Evolutionary conservation across 2,797 vertebrate genomes (phyloP).

Genomic region (Microcaecilia unicolor): DNA sequence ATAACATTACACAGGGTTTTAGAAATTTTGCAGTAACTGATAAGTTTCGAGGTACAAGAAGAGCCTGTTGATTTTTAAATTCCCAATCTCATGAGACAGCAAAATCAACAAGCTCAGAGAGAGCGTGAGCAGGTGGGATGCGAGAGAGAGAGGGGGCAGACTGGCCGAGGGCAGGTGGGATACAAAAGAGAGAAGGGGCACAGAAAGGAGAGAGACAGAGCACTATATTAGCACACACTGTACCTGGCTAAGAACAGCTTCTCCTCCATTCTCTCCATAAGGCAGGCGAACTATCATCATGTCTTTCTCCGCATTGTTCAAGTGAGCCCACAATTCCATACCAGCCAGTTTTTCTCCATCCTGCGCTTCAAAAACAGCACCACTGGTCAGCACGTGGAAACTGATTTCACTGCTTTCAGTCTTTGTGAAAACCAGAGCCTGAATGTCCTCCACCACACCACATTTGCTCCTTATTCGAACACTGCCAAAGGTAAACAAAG

Average conservation of each 20-base stretch:
- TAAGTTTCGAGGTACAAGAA: too few relatives aligned
- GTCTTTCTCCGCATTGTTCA: constrained; percentile 50
- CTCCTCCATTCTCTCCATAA: constrained; percentile 60
- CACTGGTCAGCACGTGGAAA: constrained; percentile 60
- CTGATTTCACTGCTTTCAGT: constrained; percentile 51
- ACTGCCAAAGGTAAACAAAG: constrained; percentile 60
- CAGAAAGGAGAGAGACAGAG: too few relatives aligned
- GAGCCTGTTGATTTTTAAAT: too few relatives aligned
- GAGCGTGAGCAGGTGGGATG: too few relatives aligned
- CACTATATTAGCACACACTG: too few relatives aligned
- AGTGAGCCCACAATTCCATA: constrained; percentile 50
- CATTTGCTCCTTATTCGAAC: constrained; percentile 45
- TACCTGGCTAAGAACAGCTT: constrained; percentile 91
- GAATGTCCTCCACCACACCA: constrained; percentile 28
- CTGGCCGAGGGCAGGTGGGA: too few relatives aligned
- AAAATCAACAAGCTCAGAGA: too few relatives aligned
- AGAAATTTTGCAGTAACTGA: too few relatives aligned
- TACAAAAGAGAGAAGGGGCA: too few relatives aligned
- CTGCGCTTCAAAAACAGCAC: constrained; percentile 44
- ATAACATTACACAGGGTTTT: too few relatives aligned
- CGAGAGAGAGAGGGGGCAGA: too few relatives aligned
- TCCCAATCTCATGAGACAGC: too few relatives aligned
- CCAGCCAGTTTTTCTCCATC: constrained; percentile 29
- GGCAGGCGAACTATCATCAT: constrained; percentile 66
- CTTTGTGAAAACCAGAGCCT: constrained; percentile 58